A percentile compares a stretch with the other conserved stretches of the same genome.
Evolutionary conservation across 2,797 vertebrate species (phyloP).

Genomic region (Otus scops): DNA sequence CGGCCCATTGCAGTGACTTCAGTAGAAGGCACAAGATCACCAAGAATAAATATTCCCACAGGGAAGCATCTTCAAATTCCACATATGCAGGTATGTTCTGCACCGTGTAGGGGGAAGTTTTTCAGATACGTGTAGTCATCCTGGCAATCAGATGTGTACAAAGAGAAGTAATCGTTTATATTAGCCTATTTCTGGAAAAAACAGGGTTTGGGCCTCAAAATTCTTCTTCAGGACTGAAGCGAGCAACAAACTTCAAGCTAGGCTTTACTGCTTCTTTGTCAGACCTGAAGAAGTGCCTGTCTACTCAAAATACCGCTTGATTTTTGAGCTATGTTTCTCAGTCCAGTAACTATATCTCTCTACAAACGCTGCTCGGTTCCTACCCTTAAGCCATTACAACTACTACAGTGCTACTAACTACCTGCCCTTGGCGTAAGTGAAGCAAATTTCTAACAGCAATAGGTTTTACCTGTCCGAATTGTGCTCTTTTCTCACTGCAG

Average conservation of each 20-base stretch:
- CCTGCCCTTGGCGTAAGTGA: background rate
- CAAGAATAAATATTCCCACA: background rate
- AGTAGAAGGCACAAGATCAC: background rate
- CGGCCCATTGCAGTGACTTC: background rate
- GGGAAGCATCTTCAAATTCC: background rate
- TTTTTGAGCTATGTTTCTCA: background rate
- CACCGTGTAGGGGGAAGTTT: background rate
- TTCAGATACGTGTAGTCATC: accelerated
- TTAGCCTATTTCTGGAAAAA: background rate
- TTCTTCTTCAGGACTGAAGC: background rate
- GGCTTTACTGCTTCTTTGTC: background rate
- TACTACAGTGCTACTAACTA: background rate
- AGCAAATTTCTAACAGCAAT: background rate
- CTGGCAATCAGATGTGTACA: background rate
- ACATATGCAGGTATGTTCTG: background rate
- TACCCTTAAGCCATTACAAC: background rate
- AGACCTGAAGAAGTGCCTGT: background rate
- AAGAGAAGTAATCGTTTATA: background rate
- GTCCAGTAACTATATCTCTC: background rate
- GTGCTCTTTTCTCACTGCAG: background rate
- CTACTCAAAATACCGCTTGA: background rate
- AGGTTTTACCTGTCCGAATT: background rate
- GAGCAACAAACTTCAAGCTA: background rate
- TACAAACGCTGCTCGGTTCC: background rate
- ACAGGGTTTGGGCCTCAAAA: background rate